Base-by-base conservation (phyloP, 2,888 invertebrate genomes). In the Protonemura montana region DNA sequence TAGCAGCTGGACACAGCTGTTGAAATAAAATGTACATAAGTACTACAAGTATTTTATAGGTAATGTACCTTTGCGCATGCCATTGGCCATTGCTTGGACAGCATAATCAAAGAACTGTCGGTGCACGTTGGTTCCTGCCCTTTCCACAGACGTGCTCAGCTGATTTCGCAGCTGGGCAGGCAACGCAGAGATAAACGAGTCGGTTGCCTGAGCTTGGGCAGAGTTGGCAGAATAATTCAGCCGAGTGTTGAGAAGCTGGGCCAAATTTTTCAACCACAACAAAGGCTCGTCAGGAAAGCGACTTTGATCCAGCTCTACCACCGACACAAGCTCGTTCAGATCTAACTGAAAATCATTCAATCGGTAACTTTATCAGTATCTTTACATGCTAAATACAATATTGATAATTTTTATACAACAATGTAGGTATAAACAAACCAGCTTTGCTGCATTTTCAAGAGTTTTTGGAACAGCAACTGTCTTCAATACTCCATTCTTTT, bases 41-140 rank as follows among this genome's bases (percentile, higher is more conserved):
- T n/a, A n/a, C n/a, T n/a, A n/a, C n/a, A n/a, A n/a, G n/a, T n/a
- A n/a, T n/a, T n/a, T n/a, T n/a, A n/a, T n/a, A n/a, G n/a, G n/a
- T n/a, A n/a, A n/a, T n/a, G n/a, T 90, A 92, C 95, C 95, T 92
- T 94, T 95, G 84, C 94, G 94, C 93, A 96, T 94, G 89, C 96
- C 95, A 89, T 94, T 94, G 5, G 95, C 95, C 92, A 96, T 93
- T 25, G 94, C 93, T 7, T 94, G 94, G 26, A 96, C 91, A 59
- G 95, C 94, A 35, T 94, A 94, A 90, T 96, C 95, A 89, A 94
- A 96, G 91, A 96, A 96, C 88, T 95, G 91, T 89, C 95, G 94
- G 6, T 93, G 91, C 88, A 94, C 95, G 6, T 93, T 92, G 88
- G 93, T 93, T 0, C 95, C 95, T 10, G 94, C 93, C 85, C 94